phyloP scores from a whole-genome alignment of 2,888 invertebrate genomes.

The Allygus modestus region DNA sequence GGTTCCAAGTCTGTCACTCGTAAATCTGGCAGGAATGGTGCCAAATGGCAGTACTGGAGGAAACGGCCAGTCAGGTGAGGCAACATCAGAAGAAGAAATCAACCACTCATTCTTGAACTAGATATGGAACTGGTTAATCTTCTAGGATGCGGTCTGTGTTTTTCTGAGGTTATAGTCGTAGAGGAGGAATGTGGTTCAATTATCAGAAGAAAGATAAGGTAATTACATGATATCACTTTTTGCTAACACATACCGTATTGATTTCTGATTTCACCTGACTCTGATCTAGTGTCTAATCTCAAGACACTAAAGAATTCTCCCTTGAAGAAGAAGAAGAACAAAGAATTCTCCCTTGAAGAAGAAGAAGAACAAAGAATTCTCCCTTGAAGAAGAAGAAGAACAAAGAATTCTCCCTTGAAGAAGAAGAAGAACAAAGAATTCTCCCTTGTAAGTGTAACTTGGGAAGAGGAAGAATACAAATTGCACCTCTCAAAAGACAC shows the following conservation, averaged over 20 bases:
- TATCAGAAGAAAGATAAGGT: neutral
- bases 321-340: too few species aligned
- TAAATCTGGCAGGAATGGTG: neutral
- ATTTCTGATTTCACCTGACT: neutral
- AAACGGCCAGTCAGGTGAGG: neutral
- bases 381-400: too few species aligned
- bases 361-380: too few species aligned
- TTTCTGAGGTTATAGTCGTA: conserved; percentile 13
- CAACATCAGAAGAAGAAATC: conserved; percentile 23
- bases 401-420: too few species aligned
- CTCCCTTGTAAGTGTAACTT: too few species aligned
- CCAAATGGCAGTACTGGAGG: neutral
- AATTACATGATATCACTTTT: neutral
- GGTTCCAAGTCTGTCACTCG: neutral
- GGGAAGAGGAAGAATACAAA: too few species aligned
- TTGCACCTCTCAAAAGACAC: too few species aligned
- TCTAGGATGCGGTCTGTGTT: neutral
- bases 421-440: too few species aligned
- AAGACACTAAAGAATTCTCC: too few species aligned
- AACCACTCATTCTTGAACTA: conserved; percentile 3
- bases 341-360: too few species aligned
- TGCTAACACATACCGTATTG: neutral
- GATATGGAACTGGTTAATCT: conserved; percentile 26
- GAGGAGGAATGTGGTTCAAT: conserved; percentile 4
- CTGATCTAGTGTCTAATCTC: too few species aligned